These are phyloP conservation scores for Thyatira batis DNA, from an alignment of 2,888 invertebrate genomes.

Conservation along the genomic window DNA sequence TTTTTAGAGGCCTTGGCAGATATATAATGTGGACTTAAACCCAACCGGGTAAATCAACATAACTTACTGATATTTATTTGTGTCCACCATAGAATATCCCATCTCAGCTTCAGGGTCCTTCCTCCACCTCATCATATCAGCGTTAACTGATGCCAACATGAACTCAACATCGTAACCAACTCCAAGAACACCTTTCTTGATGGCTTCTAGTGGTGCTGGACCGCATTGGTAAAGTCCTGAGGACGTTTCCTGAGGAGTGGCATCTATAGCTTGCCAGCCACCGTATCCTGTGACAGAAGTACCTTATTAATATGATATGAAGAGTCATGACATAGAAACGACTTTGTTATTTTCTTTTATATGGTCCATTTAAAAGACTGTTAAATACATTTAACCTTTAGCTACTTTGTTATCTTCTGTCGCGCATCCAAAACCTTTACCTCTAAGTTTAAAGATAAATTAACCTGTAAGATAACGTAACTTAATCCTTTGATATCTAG, in stretches of 20 bases:
- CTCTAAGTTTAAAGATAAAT: too few species aligned
- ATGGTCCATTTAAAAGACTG: too few species aligned
- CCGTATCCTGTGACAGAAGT: slow-evolving; percentile 83
- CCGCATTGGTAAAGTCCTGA: slow-evolving; percentile 89
- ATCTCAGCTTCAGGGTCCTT: slow-evolving; percentile 83
- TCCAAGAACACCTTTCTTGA: slow-evolving; percentile 89
- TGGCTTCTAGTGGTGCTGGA: slow-evolving; percentile 89
- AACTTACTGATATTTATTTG: slow-evolving; percentile 88
- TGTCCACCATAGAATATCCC: slow-evolving; percentile 86
- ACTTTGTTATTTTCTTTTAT: too few species aligned
- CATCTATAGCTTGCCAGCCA: slow-evolving; percentile 95
- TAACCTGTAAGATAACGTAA: too few species aligned
- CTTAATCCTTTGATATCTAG: too few species aligned
- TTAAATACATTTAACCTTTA: too few species aligned
- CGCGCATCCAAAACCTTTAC: too few species aligned
- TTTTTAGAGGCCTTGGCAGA: too few species aligned
- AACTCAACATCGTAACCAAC: slow-evolving; percentile 89
- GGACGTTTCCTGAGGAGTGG: slow-evolving; percentile 92
- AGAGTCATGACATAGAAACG: too few species aligned
- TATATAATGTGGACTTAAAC: too few species aligned
- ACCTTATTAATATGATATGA: not conserved
- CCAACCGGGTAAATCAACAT: too few species aligned
- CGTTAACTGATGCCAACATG: slow-evolving; percentile 91
- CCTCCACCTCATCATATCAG: slow-evolving; percentile 91
- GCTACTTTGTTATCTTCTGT: too few species aligned